Base-by-base conservation (phyloP, 1,140 invertebrate species). In the Rhynchophorus ferrugineus region DNA sequence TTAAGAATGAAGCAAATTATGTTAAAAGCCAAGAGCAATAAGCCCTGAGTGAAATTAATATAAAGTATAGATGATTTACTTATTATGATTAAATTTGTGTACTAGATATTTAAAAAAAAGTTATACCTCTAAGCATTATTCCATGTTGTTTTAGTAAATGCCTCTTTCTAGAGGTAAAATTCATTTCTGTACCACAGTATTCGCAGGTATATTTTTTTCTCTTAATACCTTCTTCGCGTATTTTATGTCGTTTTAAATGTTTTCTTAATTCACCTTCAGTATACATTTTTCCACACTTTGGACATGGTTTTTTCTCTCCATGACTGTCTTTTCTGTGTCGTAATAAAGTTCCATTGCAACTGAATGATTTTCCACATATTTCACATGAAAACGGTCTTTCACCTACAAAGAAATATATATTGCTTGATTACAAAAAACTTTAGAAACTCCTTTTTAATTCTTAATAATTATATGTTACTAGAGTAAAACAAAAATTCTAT, bases 261-360 rank as follows among this genome's bases (percentile, higher is more conserved):
- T 54, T 54, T 35, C 51, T 33, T 22, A 54, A 17, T 22, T 54
- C 51, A 9, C 51, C 51, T 42, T 54, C 51, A 7, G 51, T 54
- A 19, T 54, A 54, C 51, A 54, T 54, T 47, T 54, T 54, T 11
- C 51, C 51, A 42, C 51, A 54, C 42, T 54, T 54, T 6, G 51
- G 51, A 42, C 51, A 54, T n/a, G 51, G 44, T 35, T 54, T 29
- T 35, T 54, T 54, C 44, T 54, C 51, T 41, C 51, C 51, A 22
- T 54, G 51, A 54, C 51, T 54, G 17, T 54, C 51, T 47, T 54
- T 54, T 54, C 51, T 16, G 37, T 54, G 51, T 19, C 51, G 46
- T 22, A 54, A 47, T 13, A 54, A 19, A 3, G 51, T 54, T 29
- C 51, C 51, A 22, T 54, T 54, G 20, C 51, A 54, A 35, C 51